These are phyloP conservation scores for Emmelina monodactyla DNA, from an alignment of 2,888 invertebrate species.

Conservation along the genomic window DNA sequence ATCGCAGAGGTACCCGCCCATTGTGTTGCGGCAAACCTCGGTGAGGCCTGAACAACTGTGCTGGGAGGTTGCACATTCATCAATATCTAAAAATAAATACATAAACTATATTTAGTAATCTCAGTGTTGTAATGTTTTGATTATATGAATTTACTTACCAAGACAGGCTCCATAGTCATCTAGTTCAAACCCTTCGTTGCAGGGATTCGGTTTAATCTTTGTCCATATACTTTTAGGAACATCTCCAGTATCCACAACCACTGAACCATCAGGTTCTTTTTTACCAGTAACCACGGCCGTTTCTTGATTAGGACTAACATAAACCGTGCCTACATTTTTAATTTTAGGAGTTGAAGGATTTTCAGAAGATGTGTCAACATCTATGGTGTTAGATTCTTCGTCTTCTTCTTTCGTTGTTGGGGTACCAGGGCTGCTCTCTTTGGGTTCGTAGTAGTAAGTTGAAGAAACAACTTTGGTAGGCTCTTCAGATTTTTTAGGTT, in stretches of 20 bases:
- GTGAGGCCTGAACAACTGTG: slow-evolving; percentile 64
- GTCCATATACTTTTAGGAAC: slow-evolving; percentile 41
- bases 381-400: no score
- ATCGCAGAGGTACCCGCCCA: slow-evolving; percentile 84
- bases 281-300: slow-evolving; percentile 26
- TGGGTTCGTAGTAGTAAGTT: no score
- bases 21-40: slow-evolving; percentile 81
- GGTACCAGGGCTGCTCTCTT: no score
- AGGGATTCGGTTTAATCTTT: slow-evolving; percentile 30
- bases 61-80: slow-evolving; percentile 73
- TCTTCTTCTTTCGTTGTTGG: neutral
- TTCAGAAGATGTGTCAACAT: neutral
- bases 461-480: no score
- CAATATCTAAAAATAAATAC: slow-evolving; percentile 66
- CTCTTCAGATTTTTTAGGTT: slow-evolving; percentile 10
- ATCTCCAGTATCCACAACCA: slow-evolving; percentile 29
- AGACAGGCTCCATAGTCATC: slow-evolving; percentile 65
- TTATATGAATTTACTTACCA: slow-evolving; percentile 38
- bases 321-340: neutral
- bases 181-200: slow-evolving; percentile 59
- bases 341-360: neutral
- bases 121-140: neutral
- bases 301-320: slow-evolving; percentile 19
- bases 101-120: neutral
- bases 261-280: slow-evolving; percentile 29